Evolutionary conservation across 2,113 vertebrate species (phyloP).

Genomic region (Eidolon helvum): DNA sequence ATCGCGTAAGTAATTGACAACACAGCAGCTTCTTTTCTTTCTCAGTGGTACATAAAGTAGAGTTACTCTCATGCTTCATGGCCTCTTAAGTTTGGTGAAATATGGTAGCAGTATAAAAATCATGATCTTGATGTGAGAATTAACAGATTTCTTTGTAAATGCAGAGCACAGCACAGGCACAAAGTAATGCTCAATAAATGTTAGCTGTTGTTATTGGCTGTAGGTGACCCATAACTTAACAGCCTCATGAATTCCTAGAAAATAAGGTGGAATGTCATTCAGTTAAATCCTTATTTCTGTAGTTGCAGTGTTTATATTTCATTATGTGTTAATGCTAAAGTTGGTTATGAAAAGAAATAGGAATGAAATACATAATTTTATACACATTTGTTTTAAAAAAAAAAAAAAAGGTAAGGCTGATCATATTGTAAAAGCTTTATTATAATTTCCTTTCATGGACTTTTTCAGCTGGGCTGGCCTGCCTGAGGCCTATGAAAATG

Average conservation of each 20-base stretch:
- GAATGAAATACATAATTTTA: slow-evolving; percentile 6
- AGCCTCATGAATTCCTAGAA: not conserved
- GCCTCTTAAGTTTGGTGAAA: not conserved
- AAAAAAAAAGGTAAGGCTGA: not conserved
- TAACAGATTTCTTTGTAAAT: not conserved
- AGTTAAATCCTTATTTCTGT: not conserved
- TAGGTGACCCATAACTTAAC: not conserved
- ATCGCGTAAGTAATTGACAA: not conserved
- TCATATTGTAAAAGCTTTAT: slow-evolving; percentile 1
- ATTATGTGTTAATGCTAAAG: not conserved
- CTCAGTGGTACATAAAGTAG: not conserved
- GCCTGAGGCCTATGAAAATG: not conserved
- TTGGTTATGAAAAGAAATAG: slow-evolving; percentile 17
- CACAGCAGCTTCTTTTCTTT: not conserved
- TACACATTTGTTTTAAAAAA: not conserved
- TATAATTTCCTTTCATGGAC: not conserved
- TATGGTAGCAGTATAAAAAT: not conserved
- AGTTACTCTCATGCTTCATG: not conserved
- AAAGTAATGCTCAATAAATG: not conserved
- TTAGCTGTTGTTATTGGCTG: not conserved
- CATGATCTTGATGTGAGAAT: not conserved
- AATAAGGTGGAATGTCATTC: not conserved
- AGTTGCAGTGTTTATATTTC: not conserved
- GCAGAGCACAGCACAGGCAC: not conserved
- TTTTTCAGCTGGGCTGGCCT: not conserved